phyloP scores from a whole-genome alignment of 2,888 invertebrate genomes.

The Ectobius pallidus region DNA sequence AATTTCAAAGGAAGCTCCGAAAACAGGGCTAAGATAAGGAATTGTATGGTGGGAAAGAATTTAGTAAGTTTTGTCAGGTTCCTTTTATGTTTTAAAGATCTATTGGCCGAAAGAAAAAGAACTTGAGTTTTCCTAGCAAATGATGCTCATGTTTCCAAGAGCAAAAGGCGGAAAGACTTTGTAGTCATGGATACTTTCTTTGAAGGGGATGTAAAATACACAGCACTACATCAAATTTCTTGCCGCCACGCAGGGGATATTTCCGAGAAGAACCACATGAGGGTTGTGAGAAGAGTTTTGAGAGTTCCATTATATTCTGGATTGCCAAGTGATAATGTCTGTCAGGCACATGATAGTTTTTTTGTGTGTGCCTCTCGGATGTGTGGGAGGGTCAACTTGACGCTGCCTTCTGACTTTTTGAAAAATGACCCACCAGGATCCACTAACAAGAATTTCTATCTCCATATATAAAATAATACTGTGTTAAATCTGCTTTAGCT shows the following conservation, averaged over 20 bases:
- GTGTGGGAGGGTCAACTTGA: no score
- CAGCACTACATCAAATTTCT: constrained; percentile 8
- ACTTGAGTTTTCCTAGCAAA: background rate
- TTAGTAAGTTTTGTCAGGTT: background rate
- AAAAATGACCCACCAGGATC: no score
- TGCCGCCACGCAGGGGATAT: background rate
- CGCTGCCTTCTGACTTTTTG: no score
- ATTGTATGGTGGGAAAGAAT: no score
- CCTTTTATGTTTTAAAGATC: background rate
- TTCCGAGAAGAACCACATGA: constrained; percentile 10
- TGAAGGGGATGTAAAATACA: constrained; percentile 6
- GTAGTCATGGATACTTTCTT: background rate
- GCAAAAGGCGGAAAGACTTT: background rate
- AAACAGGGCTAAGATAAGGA: no score
- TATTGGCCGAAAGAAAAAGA: background rate
- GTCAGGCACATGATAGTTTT: background rate
- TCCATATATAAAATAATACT: no score
- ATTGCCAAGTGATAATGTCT: constrained; percentile 3
- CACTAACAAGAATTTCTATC: no score
- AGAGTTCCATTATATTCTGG: background rate
- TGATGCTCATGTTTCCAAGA: constrained; percentile 4
- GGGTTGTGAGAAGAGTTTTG: background rate
- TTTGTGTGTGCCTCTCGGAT: no score
- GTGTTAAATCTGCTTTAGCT: no score
- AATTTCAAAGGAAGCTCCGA: no score